These are phyloP conservation scores for Gastracanthus pulcherrimus DNA, from an alignment of 2,888 invertebrate genomes.

Conservation along the genomic window DNA sequence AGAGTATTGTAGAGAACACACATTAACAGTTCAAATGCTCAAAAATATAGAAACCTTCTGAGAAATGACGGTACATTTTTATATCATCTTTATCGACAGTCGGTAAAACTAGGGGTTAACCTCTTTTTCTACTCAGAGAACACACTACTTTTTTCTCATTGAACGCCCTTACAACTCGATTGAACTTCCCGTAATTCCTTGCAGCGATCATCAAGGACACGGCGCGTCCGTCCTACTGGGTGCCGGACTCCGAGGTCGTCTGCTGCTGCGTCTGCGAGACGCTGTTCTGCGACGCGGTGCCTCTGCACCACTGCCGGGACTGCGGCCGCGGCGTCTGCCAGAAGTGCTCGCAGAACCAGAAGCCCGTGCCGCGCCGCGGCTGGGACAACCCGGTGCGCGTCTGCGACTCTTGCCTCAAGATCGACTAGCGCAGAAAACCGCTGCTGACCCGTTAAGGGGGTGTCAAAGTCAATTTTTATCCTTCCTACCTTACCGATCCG, in stretches of 20 bases:
- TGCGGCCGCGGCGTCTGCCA: constrained; percentile 91
- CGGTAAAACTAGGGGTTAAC: neutral
- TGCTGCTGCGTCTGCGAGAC: constrained; percentile 83
- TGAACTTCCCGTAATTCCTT: constrained; percentile 47
- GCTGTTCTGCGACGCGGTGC: constrained; percentile 77
- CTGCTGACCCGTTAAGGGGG: neutral
- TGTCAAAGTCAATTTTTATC: too few relatives aligned
- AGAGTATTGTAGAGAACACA: too few relatives aligned
- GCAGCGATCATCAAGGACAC: constrained; percentile 85
- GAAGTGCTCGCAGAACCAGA: constrained; percentile 82
- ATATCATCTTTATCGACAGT: neutral
- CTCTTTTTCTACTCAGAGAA: too few relatives aligned
- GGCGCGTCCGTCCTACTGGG: constrained; percentile 89
- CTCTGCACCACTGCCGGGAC: constrained; percentile 80
- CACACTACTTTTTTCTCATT: neutral
- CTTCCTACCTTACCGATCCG: too few relatives aligned
- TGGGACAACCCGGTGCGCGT: constrained; percentile 87
- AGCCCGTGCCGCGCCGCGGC: constrained; percentile 86
- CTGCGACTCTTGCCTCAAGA: constrained; percentile 83
- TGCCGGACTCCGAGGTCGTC: constrained; percentile 85
- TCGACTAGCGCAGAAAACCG: constrained; percentile 60
- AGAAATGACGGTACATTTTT: too few relatives aligned
- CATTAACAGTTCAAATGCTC: too few relatives aligned
- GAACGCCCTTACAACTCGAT: neutral
- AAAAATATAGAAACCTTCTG: too few relatives aligned